Evolutionary conservation across 2,113 vertebrate species (phyloP).

Genomic region (Erythrolamprus reginae): DNA sequence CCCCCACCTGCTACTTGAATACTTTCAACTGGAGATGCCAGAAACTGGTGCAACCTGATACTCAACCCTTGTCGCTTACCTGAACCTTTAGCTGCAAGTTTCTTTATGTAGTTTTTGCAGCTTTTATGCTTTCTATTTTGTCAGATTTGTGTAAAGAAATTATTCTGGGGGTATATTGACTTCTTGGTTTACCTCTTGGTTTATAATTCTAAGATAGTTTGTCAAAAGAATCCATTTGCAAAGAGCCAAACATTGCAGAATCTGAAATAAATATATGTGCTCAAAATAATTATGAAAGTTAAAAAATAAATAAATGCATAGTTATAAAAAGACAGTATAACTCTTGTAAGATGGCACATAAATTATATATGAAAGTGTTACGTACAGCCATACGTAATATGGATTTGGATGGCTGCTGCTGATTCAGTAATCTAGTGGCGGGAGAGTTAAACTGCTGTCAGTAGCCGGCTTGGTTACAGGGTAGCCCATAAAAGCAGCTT

Average conservation of each 20-base stretch:
- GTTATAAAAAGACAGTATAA: not conserved
- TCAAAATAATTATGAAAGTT: not conserved
- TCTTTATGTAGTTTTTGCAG: not conserved
- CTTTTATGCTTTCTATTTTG: not conserved
- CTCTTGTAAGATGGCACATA: not conserved
- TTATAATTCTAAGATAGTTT: not conserved
- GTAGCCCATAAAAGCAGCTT: no score
- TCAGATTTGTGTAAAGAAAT: not conserved
- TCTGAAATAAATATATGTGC: not conserved
- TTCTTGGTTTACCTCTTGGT: not conserved
- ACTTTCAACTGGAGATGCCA: not conserved
- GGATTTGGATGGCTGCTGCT: no score
- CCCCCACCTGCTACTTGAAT: not conserved
- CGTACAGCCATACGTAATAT: no score
- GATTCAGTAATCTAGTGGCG: no score
- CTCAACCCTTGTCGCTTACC: not conserved
- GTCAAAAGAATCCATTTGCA: not conserved
- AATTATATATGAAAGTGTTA: not conserved
- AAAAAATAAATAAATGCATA: not conserved
- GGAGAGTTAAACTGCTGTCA: no score
- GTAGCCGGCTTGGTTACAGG: no score
- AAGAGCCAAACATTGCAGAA: constrained; percentile 5
- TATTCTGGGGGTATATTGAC: not conserved
- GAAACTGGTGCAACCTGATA: not conserved
- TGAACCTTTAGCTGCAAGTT: not conserved